Conservation (phyloP, 1,140 invertebrate species). For the Pachyrhynchus sulphureomaculatus region DNA sequence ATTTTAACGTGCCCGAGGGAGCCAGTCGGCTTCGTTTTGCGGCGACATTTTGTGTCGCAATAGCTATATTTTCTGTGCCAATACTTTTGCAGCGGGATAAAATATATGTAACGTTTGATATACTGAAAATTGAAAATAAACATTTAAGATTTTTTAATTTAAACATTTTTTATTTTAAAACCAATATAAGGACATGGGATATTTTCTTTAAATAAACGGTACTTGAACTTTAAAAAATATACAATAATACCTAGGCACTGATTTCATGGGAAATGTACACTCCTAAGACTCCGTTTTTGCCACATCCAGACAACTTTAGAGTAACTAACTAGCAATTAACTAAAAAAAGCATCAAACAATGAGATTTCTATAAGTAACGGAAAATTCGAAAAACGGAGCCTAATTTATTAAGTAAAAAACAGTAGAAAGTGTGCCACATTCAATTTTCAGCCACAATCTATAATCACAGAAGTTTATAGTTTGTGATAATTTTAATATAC, state of each 20-base stretch:
- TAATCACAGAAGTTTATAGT: slow-evolving; percentile 25
- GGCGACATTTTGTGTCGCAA: no score
- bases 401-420: slow-evolving; percentile 31
- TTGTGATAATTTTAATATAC: slow-evolving; percentile 11
- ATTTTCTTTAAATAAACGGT: slow-evolving; percentile 38
- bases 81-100: no score
- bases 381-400: background rate
- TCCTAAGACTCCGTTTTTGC: slow-evolving; percentile 3
- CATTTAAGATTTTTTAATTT: no score
- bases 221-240: slow-evolving; percentile 47
- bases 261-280: slow-evolving; percentile 38
- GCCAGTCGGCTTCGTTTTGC: no score
- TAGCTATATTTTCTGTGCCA: no score
- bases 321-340: slow-evolving; percentile 8
- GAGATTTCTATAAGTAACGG: background rate
- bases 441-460: slow-evolving; percentile 45
- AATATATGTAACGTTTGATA: no score
- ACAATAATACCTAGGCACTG: slow-evolving; percentile 49
- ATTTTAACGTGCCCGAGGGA: no score
- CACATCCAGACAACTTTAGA: background rate
- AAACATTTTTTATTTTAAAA: slow-evolving; percentile 40
- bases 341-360: background rate
- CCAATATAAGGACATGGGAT: slow-evolving; percentile 41
- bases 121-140: no score
- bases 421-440: slow-evolving; percentile 32